A percentile compares a stretch with the other conserved stretches of the same genome.
phyloP scores from a whole-genome alignment of 2,888 invertebrate genomes.

The Nematopogon swammerdamellus region DNA sequence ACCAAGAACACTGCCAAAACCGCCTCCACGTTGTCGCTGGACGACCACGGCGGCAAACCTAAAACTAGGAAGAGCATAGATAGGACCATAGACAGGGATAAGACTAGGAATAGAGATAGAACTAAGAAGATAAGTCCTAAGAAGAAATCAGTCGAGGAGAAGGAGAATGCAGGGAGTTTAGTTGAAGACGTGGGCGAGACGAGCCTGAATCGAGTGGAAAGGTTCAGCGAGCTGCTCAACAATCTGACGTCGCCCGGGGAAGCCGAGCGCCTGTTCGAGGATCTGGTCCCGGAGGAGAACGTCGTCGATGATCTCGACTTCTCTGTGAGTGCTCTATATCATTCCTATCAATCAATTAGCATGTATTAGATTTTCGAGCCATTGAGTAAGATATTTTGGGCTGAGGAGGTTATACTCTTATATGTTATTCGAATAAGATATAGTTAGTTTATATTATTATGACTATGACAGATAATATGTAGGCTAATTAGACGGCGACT shows the following conservation, averaged over 20 bases:
- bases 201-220: constrained; percentile 51
- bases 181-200: constrained; percentile 29
- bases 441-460: too few species aligned
- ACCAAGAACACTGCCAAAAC: constrained; percentile 37
- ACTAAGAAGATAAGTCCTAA: neutral
- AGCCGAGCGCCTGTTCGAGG: constrained; percentile 45
- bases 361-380: too few species aligned
- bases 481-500: too few species aligned
- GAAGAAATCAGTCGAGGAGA: constrained; percentile 11
- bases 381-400: too few species aligned
- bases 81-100: constrained; percentile 41
- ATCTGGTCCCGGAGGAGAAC: constrained; percentile 30
- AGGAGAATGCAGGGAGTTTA: constrained; percentile 23
- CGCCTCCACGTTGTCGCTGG: constrained; percentile 38
- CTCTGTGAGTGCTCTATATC: neutral
- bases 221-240: constrained; percentile 50
- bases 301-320: neutral
- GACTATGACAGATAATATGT: too few species aligned
- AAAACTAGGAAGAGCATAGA: constrained; percentile 34
- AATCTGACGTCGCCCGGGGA: constrained; percentile 48
- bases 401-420: too few species aligned
- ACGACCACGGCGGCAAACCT: constrained; percentile 31
- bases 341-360: too few species aligned
- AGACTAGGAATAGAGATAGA: constrained; percentile 16
- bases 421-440: too few species aligned